Percentiles rank a stretch among this genome's conserved stretches.
These are phyloP conservation scores for Aythya baeri DNA, from an alignment of 2,113 vertebrate species.

Conservation along the genomic window DNA sequence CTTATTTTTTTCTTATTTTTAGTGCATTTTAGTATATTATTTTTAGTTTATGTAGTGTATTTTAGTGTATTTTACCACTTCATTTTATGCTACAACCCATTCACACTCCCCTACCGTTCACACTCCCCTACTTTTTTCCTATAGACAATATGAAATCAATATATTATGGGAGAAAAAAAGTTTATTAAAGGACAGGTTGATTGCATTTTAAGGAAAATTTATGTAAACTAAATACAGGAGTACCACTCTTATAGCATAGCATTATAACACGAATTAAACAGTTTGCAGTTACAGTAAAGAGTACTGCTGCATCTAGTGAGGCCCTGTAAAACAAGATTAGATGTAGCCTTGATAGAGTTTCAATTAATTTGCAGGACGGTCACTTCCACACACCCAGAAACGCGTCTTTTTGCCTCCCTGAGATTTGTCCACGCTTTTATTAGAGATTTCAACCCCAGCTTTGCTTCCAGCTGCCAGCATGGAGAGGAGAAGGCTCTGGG, in stretches of 20 bases:
- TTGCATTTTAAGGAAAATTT: not conserved
- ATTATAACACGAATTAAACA: accelerated
- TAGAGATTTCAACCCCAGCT: not conserved
- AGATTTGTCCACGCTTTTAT: not conserved
- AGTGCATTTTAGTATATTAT: too few species aligned
- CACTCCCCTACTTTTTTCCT: not conserved
- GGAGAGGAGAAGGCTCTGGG: too few species aligned
- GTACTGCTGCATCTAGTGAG: not conserved
- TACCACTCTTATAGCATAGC: accelerated
- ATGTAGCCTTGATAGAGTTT: not conserved
- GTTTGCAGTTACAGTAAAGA: not conserved
- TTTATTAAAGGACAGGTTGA: not conserved
- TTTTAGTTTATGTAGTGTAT: too few species aligned
- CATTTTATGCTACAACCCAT: not conserved
- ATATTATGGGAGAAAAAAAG: not conserved
- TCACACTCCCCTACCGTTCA: not conserved
- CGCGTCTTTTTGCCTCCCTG: accelerated
- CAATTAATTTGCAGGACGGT: not conserved
- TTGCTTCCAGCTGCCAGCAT: not conserved
- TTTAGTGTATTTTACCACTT: not conserved
- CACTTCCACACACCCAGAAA: not conserved
- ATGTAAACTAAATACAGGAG: not conserved
- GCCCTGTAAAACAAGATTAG: not conserved
- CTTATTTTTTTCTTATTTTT: not conserved
- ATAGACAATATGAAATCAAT: not conserved